Base-by-base conservation (phyloP, 2,113 vertebrate species). In the Dendropsophus ebraccatus region DNA sequence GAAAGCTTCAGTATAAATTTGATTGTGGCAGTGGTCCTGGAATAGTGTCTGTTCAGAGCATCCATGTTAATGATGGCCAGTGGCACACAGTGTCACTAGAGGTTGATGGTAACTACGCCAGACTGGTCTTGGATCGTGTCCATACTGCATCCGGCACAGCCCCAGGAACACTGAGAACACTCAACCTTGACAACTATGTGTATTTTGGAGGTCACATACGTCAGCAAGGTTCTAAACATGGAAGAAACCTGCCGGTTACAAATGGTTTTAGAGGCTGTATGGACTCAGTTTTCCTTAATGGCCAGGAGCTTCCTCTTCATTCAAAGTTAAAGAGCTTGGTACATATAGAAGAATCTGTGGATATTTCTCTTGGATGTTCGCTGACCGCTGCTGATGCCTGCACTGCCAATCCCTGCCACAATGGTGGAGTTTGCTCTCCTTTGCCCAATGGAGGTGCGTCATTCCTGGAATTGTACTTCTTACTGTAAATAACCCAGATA, bases 11-110 rank as follows among this genome's bases (percentile, higher is more conserved):
- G 37, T 99, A 99, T 91, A 97, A 97, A 89, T 99, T 99, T 50
- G 98, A 99, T 92, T 99, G 98, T 67, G 98, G 98, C 88, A 99
- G 98, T 0, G 98, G 98, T 2, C 97, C 97, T 0, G 97, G 98
- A 19, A 94, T 98, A 1, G 98, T 99, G 70, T 98, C 97, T 0
- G 96, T 99, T 75, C 97, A 98, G 87, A 98, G 97, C 89, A 97
- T 95, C 58, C 96, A 97, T 87, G 94, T 99, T 28, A 99, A 95
- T 0, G 97, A 99, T 17, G 98, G 98, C 21, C 95, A 96, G 87
- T 99, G 98, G 98, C 98, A 99, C 88, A 92, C 94, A 0, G 90
- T 99, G 35, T 95, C 96, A 0, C 95, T 99, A 21, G 97, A 97
- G 88, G 97, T 99, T 87, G 96, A 96, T 0, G 98, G 98, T 0